A percentile compares a stretch with the other conserved stretches of the same genome.
Evolutionary conservation across 2,888 invertebrate genomes (phyloP).

Genomic region (Meloe dianella): DNA sequence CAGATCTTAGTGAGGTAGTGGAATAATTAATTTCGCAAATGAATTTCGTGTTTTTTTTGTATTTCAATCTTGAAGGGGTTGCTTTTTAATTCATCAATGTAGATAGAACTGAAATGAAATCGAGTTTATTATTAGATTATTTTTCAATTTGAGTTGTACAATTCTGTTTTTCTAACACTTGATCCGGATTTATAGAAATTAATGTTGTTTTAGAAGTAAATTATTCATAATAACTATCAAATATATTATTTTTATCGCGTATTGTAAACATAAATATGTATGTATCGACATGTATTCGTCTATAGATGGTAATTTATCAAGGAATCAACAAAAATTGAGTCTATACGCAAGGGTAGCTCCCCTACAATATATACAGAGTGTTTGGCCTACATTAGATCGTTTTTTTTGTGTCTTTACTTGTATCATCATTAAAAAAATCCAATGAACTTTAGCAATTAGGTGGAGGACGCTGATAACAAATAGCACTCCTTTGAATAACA

Average conservation of each 20-base stretch:
- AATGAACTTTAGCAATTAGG: neutral
- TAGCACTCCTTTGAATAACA: neutral
- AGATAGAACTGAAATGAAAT: neutral
- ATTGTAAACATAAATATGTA: slow-evolving; percentile 20
- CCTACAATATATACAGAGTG: neutral
- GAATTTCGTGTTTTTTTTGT: neutral
- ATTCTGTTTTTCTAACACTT: neutral
- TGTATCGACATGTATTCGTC: slow-evolving; percentile 28
- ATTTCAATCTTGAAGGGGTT: neutral
- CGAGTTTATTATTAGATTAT: neutral
- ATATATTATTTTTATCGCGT: slow-evolving; percentile 10
- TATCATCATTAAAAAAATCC: neutral
- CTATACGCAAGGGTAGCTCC: no score
- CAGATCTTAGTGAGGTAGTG: neutral
- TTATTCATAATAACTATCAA: slow-evolving; percentile 3
- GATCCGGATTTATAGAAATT: neutral
- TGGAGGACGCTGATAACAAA: neutral
- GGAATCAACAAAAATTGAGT: slow-evolving; percentile 19
- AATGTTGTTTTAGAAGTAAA: neutral
- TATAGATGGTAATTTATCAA: slow-evolving; percentile 29
- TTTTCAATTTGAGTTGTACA: neutral
- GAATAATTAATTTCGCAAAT: neutral
- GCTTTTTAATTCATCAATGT: neutral
- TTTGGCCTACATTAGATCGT: neutral
- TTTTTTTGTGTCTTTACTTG: neutral